Evolutionary conservation across 2,113 vertebrate species (phyloP), one percentile per base, ranked within the genome.

Genomic region (Microcebus murinus): DNA sequence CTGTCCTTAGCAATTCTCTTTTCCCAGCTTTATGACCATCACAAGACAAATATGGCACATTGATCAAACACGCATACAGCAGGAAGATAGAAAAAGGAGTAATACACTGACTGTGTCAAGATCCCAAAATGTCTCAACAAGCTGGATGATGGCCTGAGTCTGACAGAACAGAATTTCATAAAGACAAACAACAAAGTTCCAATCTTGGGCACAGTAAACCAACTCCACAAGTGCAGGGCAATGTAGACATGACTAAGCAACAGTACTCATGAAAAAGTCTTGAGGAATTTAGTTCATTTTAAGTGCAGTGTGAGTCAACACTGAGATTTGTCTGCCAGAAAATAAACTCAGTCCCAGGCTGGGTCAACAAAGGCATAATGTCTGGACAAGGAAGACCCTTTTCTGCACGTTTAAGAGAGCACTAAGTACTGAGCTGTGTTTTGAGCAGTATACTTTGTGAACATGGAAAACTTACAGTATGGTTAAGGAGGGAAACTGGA

Each of bases 271-370:
- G 65, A 89, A 42, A 23, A 7, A 42, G 18, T 84, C 50, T 57
- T 21, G 57, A 87, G 81, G 45, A 59, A 50, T 15, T 57, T 39
- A 39, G 65, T 77, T n/a, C 65, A 42, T 7, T 80, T 45, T 36
- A 36, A 92, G 29, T 7, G 25, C 27, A 39, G 10, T 36, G 20
- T 92, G 94, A 96, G n/a, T 92, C 81, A 74, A 61, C 61, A 42
- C 31, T 48, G 12, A 2, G 71, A 82, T 39, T 48, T 77, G 71
- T 79, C 73, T 90, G 85, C 77, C 88, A 61, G 91, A 76, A 95
- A 87, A 89, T 65, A 83, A 89, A 90, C 70, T 87, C 4, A 1
- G 77, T 88, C 65, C 8, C 39, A 74, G 50, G 25, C 21, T 74
- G 52, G 20, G 13, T 20, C 91, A 74, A 94, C 31, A 73, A n/a